Evolutionary conservation across 1,140 invertebrate genomes (phyloP), one percentile per base, ranked within the genome.

Genomic region (Temnothorax longispinosus): DNA sequence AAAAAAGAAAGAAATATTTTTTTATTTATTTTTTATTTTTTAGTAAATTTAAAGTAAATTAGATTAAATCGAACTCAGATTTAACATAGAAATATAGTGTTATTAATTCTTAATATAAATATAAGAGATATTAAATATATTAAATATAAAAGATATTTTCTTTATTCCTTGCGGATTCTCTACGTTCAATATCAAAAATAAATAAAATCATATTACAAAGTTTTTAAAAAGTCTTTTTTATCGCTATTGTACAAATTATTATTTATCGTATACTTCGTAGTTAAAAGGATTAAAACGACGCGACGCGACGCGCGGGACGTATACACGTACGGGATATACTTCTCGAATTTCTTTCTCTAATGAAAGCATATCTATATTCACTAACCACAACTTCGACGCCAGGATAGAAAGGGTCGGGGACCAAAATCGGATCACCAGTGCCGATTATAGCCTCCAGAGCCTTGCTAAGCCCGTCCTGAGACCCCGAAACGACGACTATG

Each of bases 401-500:
- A 3, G 97, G 96, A 92, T 98, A 98, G 21, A 96, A 93, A 15
- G 96, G 97, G 93, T 97, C 96, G 75, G 96, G 97, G 13, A 97
- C 95, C n/a, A 98, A 91, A 18, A 98, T 94, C 7, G 97, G 95
- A 92, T 98, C 97, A 1, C 97, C 97, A n/a, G 96, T 96, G 58
- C 96, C 95, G 77, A 97, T 91, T 65, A 97, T 95, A 94, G 97
- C 96, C 87, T 98, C 97, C 3, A 97, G 94, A 76, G 96, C 96
- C 94, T 97, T 97, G 93, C 97, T 97, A 84, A 98, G 96, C 13
- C 97, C 97, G 95, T 98, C 97, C 94, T 98, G 97, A 71, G 97
- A 96, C 13, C 98, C 98, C 86, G 96, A 96, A 1, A 97, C 97
- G 13, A 98, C 95, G 44, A 97, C 93, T 7, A 97, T 92, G 75